Evolutionary conservation across 2,797 vertebrate species (phyloP).

Genomic region (Mareca strepera): DNA sequence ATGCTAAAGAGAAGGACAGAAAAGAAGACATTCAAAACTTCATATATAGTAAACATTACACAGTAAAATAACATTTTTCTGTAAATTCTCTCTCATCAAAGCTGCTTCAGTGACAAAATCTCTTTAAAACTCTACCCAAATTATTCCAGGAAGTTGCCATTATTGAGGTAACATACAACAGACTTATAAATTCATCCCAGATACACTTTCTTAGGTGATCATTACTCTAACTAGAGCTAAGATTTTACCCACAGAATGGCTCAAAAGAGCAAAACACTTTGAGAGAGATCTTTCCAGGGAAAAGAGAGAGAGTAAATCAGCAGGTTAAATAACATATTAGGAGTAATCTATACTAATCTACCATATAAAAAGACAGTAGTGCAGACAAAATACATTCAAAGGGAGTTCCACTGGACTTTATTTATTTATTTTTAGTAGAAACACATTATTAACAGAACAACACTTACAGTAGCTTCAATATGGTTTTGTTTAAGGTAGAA

Average conservation of each 20-base stretch:
- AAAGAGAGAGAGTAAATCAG: background rate
- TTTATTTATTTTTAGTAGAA: too few species aligned
- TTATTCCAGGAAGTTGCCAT: background rate
- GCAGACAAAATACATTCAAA: too few species aligned
- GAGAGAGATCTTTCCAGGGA: background rate
- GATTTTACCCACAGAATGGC: background rate
- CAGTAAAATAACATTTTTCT: background rate
- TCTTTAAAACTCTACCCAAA: background rate
- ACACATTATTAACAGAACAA: too few species aligned
- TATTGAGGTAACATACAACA: background rate
- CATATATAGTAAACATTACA: background rate
- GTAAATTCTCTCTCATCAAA: background rate
- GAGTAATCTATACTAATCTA: too few species aligned
- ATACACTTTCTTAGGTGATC: background rate
- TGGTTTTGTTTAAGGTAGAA: background rate
- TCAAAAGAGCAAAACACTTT: background rate
- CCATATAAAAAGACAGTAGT: too few species aligned
- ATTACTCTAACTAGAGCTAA: background rate
- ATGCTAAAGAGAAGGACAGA: background rate
- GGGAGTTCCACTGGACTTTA: too few species aligned
- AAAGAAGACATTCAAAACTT: background rate
- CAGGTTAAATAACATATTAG: background rate
- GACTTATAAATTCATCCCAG: background rate
- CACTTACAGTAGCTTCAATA: background rate
- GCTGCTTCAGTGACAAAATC: background rate